Base-by-base conservation (phyloP, 1,140 invertebrate species). In the Zaprionus davidi region DNA sequence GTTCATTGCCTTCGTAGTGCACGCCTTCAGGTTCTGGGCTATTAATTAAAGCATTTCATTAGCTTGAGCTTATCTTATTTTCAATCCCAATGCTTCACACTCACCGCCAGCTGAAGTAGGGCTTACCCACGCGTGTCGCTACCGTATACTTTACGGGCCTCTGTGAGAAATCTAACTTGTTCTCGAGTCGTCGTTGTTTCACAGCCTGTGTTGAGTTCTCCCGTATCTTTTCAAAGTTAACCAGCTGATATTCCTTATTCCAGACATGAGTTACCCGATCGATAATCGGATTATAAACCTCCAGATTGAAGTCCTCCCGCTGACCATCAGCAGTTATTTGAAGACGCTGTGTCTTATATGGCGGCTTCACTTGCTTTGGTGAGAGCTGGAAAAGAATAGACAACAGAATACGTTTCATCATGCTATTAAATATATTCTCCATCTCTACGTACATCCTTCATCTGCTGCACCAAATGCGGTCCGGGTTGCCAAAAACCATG, bases 261-360 rank as follows among this genome's bases (percentile, higher is more conserved):
- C 91, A 92, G 4, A 92, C 74, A 26, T 91, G 77, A 0, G 74
- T 74, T 0, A 91, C 82, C 1, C 76, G 77, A 64, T 92, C 87
- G 1, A 84, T 80, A 13, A 92, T 63, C 1, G 91, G 91, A 78
- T 92, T 90, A 44, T 98, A 95, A 38, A 98, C 95, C 84, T 97
- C 95, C 24, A 98, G 93, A 51, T 95, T 94, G 76, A 97, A 97
- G 69, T 96, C 94, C 28, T 94, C 94, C 49, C 97, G 93, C 78
- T 95, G 94, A 1, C 97, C 97, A 92, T 93, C 66, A n/a, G 94
- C 93, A 74, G 97, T 95, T 76, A 98, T 96, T 15, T 93, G 93
- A n/a, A 98, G 95, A n/a, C 94, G 71, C 56, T 92, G 91, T 1
- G 91, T 92, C 12, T 90, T 91, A 28, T 75, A 92, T 0, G 82